phyloP scores from a whole-genome alignment of 2,888 invertebrate genomes.

The Trichopria drosophilae region DNA sequence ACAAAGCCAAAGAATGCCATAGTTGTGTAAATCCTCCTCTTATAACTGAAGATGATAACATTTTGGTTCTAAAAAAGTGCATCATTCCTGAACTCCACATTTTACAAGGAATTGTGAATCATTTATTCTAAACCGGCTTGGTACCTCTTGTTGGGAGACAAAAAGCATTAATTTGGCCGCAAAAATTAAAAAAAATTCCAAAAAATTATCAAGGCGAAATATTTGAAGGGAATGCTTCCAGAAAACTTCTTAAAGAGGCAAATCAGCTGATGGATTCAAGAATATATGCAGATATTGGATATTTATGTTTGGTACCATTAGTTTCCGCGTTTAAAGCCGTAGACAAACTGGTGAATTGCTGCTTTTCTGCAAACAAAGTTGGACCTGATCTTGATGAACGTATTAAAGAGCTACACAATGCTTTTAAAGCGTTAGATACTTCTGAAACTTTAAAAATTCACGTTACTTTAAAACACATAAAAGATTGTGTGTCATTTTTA shows the following conservation, averaged over 20 bases:
- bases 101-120: neutral
- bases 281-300: neutral
- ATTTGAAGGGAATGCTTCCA: too few species aligned
- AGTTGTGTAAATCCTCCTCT: neutral
- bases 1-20: neutral
- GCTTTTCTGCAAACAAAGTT: neutral
- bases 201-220: too few species aligned
- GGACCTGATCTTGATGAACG: neutral
- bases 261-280: neutral
- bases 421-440: neutral
- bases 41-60: too few species aligned
- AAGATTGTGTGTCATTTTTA: conserved; percentile 4
- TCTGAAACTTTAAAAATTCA: conserved; percentile 6
- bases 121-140: too few species aligned
- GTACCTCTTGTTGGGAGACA: too few species aligned
- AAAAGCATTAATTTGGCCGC: too few species aligned
- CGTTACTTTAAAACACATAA: conserved; percentile 6
- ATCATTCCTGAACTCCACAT: neutral
- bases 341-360: neutral
- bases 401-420: neutral
- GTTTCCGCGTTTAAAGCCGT: conserved; percentile 5
- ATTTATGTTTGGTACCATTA: neutral
- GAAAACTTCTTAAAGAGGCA: neutral
- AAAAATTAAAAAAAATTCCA: too few species aligned
- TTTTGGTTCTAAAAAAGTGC: neutral